These are phyloP conservation scores for Rugalucina vietnamica DNA, from an alignment of 2,888 invertebrate genomes.

Conservation along the genomic window DNA sequence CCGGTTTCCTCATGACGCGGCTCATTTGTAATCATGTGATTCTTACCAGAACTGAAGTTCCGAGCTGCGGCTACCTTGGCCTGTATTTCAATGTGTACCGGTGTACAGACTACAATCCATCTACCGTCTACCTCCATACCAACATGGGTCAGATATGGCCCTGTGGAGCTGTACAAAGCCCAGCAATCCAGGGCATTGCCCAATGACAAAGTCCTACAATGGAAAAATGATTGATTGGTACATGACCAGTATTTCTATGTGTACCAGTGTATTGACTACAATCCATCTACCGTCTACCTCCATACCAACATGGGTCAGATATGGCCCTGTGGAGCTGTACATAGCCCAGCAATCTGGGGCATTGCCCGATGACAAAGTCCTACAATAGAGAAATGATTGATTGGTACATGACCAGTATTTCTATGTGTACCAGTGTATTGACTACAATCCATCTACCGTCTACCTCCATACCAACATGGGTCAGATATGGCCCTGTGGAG, in stretches of 20 bases:
- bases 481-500: conserved; percentile 48
- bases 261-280: background rate
- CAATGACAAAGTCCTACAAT: background rate
- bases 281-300: background rate
- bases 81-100: background rate
- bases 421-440: background rate
- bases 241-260: background rate
- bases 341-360: conserved; percentile 32
- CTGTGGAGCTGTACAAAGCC: conserved; percentile 43
- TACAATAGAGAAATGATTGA: too few species aligned
- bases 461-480: background rate
- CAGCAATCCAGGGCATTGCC: conserved; percentile 7
- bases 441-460: background rate
- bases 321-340: conserved; percentile 48
- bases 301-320: conserved; percentile 19
- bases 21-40: too few species aligned
- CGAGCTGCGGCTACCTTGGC: background rate
- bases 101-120: background rate
- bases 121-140: background rate
- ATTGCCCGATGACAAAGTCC: background rate
- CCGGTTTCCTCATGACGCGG: too few species aligned
- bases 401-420: too few species aligned
- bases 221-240: too few species aligned
- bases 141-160: conserved; percentile 42
- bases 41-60: background rate